Evolutionary conservation across 2,797 vertebrate species (phyloP), one percentile per base, ranked within the genome.

Genomic region (Centroberyx gerrardi): DNA sequence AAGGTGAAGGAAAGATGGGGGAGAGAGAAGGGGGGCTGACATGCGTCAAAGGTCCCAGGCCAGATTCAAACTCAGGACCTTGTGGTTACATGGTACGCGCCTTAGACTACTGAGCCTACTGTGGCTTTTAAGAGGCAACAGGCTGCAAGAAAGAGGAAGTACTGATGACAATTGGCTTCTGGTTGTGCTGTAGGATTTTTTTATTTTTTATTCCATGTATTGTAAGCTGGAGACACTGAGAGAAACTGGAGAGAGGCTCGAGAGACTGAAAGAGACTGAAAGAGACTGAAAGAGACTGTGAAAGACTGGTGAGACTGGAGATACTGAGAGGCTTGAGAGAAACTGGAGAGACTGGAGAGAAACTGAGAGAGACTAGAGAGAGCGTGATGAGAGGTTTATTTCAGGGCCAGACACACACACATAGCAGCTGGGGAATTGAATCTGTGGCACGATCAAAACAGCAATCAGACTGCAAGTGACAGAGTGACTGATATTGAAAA

Each of bases 391-490:
- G 46, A 60, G 63, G 52, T 72, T 76, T 55, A 64, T 72, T 69
- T 72, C n/a, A 12, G 40, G 40, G 46, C 5, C 69, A 74, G 40
- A 69, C 61, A 51, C 51, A 61, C n/a, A 31, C 56, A 36, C 60
- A 8, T 17, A 8, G 42, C 6, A 38, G 12, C 68, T 46, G 49
- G 61, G 71, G 73, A 82, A 27, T 29, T 15, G 13, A 53, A 48
- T 17, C 51, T 8, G 49, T 66, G 54, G 75, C 76, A 49, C 14
- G 65, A 81, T 81, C 72, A 81, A 82, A 80, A 77, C 42, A 74
- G 62, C 81, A 80, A 76, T 84, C 87, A 84, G 62, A 63, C 61
- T 8, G 54, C 46, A 3, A 70, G 65, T 68, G 78, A 78, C 75
- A 75, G 63, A 55, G 63, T 46, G 62, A 40, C 22, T 67, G 72